A percentile compares a stretch with the other conserved stretches of the same genome.
Evolutionary conservation across 1,140 invertebrate species (phyloP).

Genomic region (Phymastichus coffea): DNA sequence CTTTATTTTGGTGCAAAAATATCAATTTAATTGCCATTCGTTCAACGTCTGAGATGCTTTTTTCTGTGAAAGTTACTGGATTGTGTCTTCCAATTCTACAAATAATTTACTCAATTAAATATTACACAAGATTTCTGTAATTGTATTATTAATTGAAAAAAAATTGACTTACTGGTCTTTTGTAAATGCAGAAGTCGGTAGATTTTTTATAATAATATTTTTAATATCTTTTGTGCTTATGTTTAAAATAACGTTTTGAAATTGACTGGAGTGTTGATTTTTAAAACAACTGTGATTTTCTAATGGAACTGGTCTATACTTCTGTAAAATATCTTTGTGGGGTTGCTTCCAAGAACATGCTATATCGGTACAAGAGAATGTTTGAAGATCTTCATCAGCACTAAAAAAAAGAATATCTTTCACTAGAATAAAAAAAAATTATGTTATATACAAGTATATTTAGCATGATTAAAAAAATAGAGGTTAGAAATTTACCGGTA

Average conservation of each 20-base stretch:
- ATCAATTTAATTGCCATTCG: not conserved
- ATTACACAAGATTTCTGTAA: not conserved
- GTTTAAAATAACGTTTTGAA: not conserved
- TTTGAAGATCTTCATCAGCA: not conserved
- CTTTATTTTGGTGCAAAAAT: not conserved
- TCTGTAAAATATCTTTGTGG: not conserved
- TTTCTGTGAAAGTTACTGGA: not conserved
- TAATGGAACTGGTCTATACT: constrained; percentile 3
- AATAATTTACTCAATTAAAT: not conserved
- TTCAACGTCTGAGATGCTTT: not conserved
- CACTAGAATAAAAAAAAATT: not conserved
- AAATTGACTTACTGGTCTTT: not conserved
- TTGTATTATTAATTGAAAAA: not conserved
- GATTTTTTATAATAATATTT: not conserved
- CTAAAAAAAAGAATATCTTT: constrained; percentile 1
- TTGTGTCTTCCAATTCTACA: constrained; percentile 3
- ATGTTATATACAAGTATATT: not conserved
- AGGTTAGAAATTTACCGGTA: not conserved
- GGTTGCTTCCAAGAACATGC: constrained; percentile 12
- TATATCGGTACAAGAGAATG: constrained; percentile 19
- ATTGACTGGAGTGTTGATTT: not conserved
- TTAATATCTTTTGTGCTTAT: not conserved
- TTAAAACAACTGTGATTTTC: constrained; percentile 2
- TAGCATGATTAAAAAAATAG: not conserved
- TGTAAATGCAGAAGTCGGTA: not conserved